These are phyloP conservation scores for Anolis carolinensis DNA, from an alignment of 2,113 vertebrate species.

Conservation along the genomic window DNA sequence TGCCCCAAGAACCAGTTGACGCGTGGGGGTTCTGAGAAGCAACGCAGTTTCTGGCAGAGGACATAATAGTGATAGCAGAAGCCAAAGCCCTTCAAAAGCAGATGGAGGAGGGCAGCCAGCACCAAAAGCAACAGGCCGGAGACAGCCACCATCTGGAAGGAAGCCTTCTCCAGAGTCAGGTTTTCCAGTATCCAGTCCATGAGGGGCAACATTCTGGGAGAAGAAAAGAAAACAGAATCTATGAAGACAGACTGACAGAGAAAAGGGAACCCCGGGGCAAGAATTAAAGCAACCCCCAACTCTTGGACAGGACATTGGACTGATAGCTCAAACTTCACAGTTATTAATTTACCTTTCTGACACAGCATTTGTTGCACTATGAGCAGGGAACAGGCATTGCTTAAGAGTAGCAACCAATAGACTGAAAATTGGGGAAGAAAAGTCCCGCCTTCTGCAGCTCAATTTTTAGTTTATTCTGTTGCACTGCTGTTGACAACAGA, in stretches of 20 bases:
- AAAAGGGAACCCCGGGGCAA: neutral
- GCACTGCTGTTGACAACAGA: neutral
- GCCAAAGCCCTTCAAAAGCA: conserved; percentile 21
- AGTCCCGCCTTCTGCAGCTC: neutral
- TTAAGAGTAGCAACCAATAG: neutral
- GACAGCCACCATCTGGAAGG: conserved; percentile 16
- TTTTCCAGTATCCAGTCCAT: conserved; percentile 44
- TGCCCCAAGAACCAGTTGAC: conserved; percentile 86
- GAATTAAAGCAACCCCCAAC: neutral
- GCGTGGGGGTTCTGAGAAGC: conserved; percentile 78
- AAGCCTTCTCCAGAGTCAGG: conserved; percentile 51
- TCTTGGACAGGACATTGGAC: too few species aligned
- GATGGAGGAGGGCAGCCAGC: conserved; percentile 62
- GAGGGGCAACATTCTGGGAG: conserved; percentile 64
- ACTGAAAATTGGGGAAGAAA: too few species aligned
- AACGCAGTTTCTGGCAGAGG: conserved; percentile 70
- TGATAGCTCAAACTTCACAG: neutral
- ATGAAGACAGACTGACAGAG: neutral
- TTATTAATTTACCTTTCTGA: neutral
- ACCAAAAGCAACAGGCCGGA: conserved; percentile 41
- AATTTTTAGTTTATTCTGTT: neutral
- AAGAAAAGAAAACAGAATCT: neutral
- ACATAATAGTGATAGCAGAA: conserved; percentile 65
- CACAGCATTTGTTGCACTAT: neutral
- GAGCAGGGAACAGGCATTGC: neutral